These are phyloP conservation scores for Graphium colonna DNA, from an alignment of 2,888 invertebrate genomes.

Conservation along the genomic window DNA sequence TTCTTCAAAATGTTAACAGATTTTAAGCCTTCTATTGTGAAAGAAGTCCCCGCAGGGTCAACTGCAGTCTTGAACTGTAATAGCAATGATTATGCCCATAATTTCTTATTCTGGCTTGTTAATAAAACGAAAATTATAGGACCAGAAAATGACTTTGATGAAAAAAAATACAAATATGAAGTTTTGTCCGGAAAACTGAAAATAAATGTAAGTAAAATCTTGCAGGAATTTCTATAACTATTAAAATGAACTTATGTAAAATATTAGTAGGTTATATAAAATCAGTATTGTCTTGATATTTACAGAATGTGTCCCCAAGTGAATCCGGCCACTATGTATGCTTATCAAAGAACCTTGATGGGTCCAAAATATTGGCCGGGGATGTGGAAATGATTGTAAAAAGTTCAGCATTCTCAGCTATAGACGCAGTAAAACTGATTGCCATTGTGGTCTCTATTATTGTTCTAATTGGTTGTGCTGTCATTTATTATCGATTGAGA, in stretches of 20 bases:
- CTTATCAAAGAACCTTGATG: conserved; percentile 79
- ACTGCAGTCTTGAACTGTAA: conserved; percentile 81
- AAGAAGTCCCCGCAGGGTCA: conserved; percentile 79
- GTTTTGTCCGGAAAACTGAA: conserved; percentile 83
- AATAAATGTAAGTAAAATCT: conserved; percentile 82
- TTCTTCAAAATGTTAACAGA: conserved; percentile 42
- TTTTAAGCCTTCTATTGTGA: conserved; percentile 52
- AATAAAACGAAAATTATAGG: conserved; percentile 80
- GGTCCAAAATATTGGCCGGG: conserved; percentile 73
- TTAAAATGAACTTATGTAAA: not conserved
- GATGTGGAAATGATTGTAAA: conserved; percentile 82
- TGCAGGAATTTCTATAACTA: too few relatives aligned
- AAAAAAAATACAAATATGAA: conserved; percentile 84
- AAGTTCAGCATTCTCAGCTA: conserved; percentile 57
- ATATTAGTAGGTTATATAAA: not conserved
- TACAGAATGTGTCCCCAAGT: conserved; percentile 79
- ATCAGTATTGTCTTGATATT: conserved; percentile 29
- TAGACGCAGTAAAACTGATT: conserved; percentile 68
- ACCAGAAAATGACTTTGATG: conserved; percentile 81
- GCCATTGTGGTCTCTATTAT: conserved; percentile 69
- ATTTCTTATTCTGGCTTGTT: conserved; percentile 85
- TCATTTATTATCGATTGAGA: conserved; percentile 63
- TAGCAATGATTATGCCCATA: conserved; percentile 83
- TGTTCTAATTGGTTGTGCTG: conserved; percentile 62
- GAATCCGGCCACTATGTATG: conserved; percentile 84